These are phyloP conservation scores for Archilochus colubris DNA, from an alignment of 2,113 vertebrate species.

Conservation along the genomic window DNA sequence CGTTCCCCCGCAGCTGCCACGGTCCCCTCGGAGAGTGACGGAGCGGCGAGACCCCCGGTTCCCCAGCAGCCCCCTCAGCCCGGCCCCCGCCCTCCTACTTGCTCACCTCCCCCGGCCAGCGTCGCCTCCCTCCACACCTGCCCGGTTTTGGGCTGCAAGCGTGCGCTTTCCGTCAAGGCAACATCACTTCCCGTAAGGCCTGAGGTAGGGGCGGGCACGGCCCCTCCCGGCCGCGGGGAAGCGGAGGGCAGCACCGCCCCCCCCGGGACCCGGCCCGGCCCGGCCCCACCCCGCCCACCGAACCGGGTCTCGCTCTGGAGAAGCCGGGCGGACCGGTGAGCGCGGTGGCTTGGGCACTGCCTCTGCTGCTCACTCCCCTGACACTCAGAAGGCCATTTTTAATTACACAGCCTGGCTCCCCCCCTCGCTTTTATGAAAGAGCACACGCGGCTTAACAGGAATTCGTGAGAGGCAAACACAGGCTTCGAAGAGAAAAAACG, in stretches of 20 bases:
- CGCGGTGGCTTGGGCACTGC: background rate
- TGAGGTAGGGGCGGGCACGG: background rate
- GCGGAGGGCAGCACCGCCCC: background rate
- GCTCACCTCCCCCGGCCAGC: background rate
- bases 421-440: background rate
- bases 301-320: too few relatives aligned
- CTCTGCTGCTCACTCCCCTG: background rate
- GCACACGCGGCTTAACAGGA: rapidly evolving
- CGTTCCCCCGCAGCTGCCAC: background rate
- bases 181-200: conserved; percentile 62
- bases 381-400: background rate
- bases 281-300: too few relatives aligned
- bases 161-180: conserved; percentile 25
- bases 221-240: background rate
- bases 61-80: background rate
- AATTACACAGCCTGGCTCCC: rapidly evolving
- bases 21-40: background rate
- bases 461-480: background rate
- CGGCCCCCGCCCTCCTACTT: background rate
- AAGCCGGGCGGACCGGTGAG: too few relatives aligned
- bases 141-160: background rate
- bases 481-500: background rate
- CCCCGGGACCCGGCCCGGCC: background rate
- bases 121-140: background rate
- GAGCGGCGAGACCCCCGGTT: background rate